Percentiles rank a stretch among this genome's conserved stretches.
These are phyloP conservation scores for Antheraea pernyi DNA, from an alignment of 1,140 invertebrate genomes.

Conservation along the genomic window DNA sequence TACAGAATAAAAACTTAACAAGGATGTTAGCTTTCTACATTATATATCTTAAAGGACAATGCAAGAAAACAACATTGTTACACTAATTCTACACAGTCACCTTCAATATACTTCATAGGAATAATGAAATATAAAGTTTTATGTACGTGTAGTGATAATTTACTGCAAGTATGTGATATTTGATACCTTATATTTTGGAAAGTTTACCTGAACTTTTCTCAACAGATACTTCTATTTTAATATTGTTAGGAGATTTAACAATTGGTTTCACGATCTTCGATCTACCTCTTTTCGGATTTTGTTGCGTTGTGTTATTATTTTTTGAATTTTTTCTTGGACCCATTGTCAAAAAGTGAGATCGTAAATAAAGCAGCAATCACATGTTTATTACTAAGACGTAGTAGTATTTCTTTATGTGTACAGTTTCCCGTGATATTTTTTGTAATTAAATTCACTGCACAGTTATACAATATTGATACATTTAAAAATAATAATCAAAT, in stretches of 20 bases:
- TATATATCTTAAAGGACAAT: no score
- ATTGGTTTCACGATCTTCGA: background rate
- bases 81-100: no score
- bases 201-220: background rate
- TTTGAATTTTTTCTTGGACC: conserved; percentile 2
- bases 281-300: background rate
- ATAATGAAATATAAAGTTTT: no score
- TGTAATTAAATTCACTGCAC: no score
- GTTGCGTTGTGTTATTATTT: background rate
- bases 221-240: conserved; percentile 3
- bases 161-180: background rate
- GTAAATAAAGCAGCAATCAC: background rate
- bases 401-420: no score
- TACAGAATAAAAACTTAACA: no score
- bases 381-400: background rate
- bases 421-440: no score
- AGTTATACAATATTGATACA: no score
- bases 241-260: background rate
- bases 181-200: background rate
- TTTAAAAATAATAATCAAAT: no score
- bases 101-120: no score
- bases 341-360: conserved; percentile 2
- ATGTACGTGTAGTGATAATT: background rate
- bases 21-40: no score
- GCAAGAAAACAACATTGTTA: no score